Evolutionary conservation across 2,888 invertebrate species (phyloP), one percentile per base, ranked within the genome.

Genomic region (Cryptosula pallasiana): DNA sequence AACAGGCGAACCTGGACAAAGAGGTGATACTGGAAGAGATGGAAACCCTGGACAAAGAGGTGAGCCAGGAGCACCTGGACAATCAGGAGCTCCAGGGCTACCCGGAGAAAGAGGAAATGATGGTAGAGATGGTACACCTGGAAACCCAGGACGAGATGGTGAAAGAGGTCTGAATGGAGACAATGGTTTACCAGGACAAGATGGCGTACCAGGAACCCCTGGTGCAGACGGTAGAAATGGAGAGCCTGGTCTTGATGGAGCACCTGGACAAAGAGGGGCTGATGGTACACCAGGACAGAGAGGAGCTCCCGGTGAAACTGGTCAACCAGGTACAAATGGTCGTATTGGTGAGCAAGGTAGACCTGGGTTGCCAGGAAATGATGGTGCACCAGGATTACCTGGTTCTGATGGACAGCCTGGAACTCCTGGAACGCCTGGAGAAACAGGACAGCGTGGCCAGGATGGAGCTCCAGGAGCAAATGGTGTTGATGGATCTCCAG

Each of bases 401-500:
- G 63, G 63, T 25, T 9, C 9, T 32, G 29, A 20, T 34, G 63
- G 63, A 32, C 13, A 16, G 32, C 29, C 27, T 13, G 63, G 63
- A 29, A 16, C 13, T 13, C 20, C 29, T 55, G 34, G 54, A 27
- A 9, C 3, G n/a, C 5, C 58, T 36, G 72, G 72, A 9, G 35
- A n/a, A 1, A 57, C 69, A n/a, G 73, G 73, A 25, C 35, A 25
- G 1, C 69, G 54, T 71, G 73, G 73, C 9, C n/a, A 29, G 69
- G 36, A 32, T 36, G 73, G 73, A 32, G 9, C 54, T 32, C 36
- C 55, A 71, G 73, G 73, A 27, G 54, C 54, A 45, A 36, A 58
- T 54, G 73, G 73, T 23, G 27, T n/a, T 27, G 55, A 71, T 71
- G 73, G 73, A 2, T 20, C 63, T 16, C 71, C 55, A 25, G 73